Evolutionary conservation across 2,113 vertebrate genomes (phyloP), one percentile per base, ranked within the genome.

Genomic region (Centropristis striata): DNA sequence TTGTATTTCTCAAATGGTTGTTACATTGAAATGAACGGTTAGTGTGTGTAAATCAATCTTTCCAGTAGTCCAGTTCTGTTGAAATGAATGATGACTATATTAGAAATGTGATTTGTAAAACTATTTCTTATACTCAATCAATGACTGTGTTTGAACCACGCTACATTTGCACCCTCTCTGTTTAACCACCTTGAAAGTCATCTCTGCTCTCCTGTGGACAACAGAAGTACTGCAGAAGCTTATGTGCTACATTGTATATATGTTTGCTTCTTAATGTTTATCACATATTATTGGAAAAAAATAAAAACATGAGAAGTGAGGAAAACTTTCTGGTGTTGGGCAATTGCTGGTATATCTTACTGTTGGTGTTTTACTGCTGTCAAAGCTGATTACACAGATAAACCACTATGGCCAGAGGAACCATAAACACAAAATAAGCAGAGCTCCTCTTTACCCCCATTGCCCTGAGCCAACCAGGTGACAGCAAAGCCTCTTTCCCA

Each of bases 361-460:
- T 41, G 16, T 14, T 28, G 28, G 13, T 63, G 57, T 86, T 67
- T 32, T 60, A 47, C 4, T 86, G 60, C 16, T 75, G 23, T 12
- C 57, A 6, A 54, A 73, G 20, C 23, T 44, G 60, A 80, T 68
- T 13, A 23, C 32, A 46, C 8, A 71, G 59, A 65, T 71, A 71
- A 10, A 67, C 78, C 79, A 50, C 37, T 53, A 81, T 69, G 28
- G 13, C 27, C 72, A 20, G 36, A 64, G 63, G 27, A 47, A 92
- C 65, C 61, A 74, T 90, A 95, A 95, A 95, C 93, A 93, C 78
- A 84, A 81, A 87, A 87, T 75, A 91, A 92, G 83, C 83, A 87
- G 69, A 71, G 12, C 20, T 86, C 59, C 37, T 53, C 21, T 53
- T 78, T 42, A 73, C 92, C 92, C 90, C 44, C 78, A 92, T 94